Conservation (phyloP, 53 echinoderm and acorn worm species). For the Echinarachnius parma region DNA sequence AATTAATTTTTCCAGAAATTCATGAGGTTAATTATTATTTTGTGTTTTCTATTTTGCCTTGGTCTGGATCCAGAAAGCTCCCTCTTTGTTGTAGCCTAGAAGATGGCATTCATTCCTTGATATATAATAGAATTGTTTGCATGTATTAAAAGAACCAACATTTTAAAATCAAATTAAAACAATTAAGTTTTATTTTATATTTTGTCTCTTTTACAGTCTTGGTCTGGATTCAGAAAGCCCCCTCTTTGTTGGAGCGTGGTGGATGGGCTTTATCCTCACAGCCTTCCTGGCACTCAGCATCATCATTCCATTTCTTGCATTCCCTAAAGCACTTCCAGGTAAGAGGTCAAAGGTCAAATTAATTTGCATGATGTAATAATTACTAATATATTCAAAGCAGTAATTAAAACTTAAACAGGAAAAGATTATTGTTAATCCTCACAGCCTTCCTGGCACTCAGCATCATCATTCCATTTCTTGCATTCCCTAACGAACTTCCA, state of each 20-base stretch:
- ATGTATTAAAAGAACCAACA: too few relatives aligned
- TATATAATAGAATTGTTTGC: too few relatives aligned
- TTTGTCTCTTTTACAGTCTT: too few relatives aligned
- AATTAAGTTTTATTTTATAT: too few relatives aligned
- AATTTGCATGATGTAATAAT: too few relatives aligned
- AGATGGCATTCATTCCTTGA: too few relatives aligned
- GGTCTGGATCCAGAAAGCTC: conserved; percentile 77
- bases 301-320: conserved; percentile 84
- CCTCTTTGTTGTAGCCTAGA: conserved; percentile 96
- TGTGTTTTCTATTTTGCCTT: conserved; percentile 40
- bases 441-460: conserved; percentile 63
- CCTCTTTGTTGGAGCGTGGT: conserved; percentile 98
- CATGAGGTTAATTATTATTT: too few relatives aligned
- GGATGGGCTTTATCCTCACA: conserved; percentile 89
- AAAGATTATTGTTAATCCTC: too few relatives aligned
- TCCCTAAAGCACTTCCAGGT: conserved; percentile 98
- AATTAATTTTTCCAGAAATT: too few relatives aligned
- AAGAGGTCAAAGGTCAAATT: background rate
- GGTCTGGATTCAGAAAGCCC: conserved; percentile 78
- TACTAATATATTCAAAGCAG: too few relatives aligned
- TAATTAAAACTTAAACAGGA: too few relatives aligned
- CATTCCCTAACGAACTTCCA: conserved; percentile 93
- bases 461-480: conserved; percentile 81
- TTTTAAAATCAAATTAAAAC: too few relatives aligned
- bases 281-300: conserved; percentile 60